Conservation (phyloP, 2,797 vertebrate genomes). For the Galago senegalensis region DNA sequence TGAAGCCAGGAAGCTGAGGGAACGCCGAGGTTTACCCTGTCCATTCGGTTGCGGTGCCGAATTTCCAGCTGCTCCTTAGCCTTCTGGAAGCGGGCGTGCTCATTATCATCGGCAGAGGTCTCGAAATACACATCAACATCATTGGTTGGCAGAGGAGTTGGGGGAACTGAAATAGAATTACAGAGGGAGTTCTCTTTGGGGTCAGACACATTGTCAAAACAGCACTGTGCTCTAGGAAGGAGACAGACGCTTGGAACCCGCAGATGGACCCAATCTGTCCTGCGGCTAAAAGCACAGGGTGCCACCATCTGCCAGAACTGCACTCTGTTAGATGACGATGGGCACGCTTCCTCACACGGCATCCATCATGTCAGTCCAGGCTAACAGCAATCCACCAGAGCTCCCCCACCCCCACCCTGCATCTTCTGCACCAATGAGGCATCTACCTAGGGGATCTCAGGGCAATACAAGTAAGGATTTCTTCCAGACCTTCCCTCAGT, state of each 20-base stretch:
- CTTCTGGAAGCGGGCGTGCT: constrained; percentile 98
- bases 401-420: background rate
- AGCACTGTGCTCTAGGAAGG: background rate
- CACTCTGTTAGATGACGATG: background rate
- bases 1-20: background rate
- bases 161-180: constrained; percentile 88
- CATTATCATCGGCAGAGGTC: constrained; percentile 97
- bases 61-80: constrained; percentile 99
- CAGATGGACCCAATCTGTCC: background rate
- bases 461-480: constrained; percentile 28
- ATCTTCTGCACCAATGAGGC: background rate
- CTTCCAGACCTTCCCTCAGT: constrained; percentile 34
- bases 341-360: constrained; percentile 30
- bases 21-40: constrained; percentile 91
- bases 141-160: constrained; percentile 95
- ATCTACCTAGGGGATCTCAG: background rate
- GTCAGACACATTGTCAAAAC: background rate
- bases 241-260: constrained; percentile 45
- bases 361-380: constrained; percentile 42
- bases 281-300: background rate
- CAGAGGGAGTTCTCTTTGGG: background rate
- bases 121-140: constrained; percentile 99
- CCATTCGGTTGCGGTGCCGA: constrained; percentile 97
- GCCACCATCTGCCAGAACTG: constrained; percentile 48
- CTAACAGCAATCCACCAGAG: background rate